These are phyloP conservation scores for Hemiprocne comata DNA, from an alignment of 2,113 vertebrate species.

Conservation along the genomic window DNA sequence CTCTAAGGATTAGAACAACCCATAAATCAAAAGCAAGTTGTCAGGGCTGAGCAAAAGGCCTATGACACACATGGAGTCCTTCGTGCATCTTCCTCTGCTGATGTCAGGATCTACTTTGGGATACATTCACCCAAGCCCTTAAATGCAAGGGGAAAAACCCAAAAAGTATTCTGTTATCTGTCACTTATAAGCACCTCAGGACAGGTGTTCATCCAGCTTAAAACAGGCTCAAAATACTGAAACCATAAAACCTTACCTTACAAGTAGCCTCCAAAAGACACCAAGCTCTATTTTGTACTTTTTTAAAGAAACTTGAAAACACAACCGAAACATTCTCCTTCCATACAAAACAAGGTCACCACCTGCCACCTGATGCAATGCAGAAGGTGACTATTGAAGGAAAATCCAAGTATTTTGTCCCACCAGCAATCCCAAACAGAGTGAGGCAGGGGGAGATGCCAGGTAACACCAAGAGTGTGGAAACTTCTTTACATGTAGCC, in stretches of 20 bases:
- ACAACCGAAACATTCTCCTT: background rate
- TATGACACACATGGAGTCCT: rapidly evolving
- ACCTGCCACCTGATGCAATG: background rate
- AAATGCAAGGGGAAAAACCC: background rate
- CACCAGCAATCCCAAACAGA: background rate
- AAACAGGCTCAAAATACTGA: rapidly evolving
- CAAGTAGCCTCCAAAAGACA: rapidly evolving
- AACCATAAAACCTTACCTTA: background rate
- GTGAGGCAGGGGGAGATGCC: rapidly evolving
- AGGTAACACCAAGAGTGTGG: rapidly evolving
- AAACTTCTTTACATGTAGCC: background rate
- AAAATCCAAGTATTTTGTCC: background rate
- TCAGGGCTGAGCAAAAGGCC: background rate
- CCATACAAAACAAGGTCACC: background rate
- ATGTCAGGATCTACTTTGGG: background rate
- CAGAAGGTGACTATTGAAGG: rapidly evolving
- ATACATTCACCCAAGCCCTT: background rate
- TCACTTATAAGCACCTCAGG: rapidly evolving
- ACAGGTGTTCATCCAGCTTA: background rate
- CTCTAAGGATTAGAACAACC: background rate
- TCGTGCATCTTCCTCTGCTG: background rate
- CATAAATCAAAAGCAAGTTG: background rate
- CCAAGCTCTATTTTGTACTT: rapidly evolving
- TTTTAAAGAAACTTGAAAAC: background rate
- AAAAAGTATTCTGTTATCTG: too few species aligned